phyloP scores from a whole-genome alignment of 2,797 vertebrate species.

The Rallus crepitans region DNA sequence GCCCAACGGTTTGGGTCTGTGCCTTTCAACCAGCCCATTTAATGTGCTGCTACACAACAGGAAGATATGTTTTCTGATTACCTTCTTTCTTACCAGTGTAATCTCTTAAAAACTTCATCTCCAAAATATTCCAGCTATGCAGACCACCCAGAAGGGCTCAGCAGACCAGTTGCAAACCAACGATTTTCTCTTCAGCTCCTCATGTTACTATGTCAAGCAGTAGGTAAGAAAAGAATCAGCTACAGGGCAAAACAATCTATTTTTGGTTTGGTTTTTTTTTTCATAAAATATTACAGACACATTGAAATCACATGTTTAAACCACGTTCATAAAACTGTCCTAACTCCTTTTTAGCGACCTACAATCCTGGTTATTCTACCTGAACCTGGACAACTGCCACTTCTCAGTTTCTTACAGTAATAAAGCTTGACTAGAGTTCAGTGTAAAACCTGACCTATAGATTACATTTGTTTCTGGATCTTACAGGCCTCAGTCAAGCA shows the following conservation, averaged over 20 bases:
- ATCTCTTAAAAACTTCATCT: constrained; percentile 12
- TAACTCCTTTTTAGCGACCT: neutral
- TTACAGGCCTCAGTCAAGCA: neutral
- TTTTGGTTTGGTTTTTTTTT: neutral
- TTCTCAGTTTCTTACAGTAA: neutral
- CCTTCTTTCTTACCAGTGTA: neutral
- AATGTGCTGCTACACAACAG: neutral
- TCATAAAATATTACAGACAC: neutral
- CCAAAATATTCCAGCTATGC: constrained; percentile 36
- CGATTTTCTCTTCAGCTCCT: constrained; percentile 2
- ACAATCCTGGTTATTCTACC: neutral
- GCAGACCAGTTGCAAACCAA: neutral
- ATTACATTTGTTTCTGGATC: neutral
- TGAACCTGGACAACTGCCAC: neutral
- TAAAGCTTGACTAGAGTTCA: neutral
- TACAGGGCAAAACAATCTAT: neutral
- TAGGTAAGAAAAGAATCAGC: neutral
- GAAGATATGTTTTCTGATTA: constrained; percentile 6
- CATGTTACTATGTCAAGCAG: neutral
- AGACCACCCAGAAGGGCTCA: constrained; percentile 50
- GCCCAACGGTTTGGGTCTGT: neutral
- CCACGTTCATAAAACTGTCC: neutral
- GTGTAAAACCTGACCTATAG: neutral
- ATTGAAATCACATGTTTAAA: neutral
- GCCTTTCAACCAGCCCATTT: neutral